These are phyloP conservation scores for Epinephelus lanceolatus DNA, from an alignment of 2,113 vertebrate species.

Conservation along the genomic window DNA sequence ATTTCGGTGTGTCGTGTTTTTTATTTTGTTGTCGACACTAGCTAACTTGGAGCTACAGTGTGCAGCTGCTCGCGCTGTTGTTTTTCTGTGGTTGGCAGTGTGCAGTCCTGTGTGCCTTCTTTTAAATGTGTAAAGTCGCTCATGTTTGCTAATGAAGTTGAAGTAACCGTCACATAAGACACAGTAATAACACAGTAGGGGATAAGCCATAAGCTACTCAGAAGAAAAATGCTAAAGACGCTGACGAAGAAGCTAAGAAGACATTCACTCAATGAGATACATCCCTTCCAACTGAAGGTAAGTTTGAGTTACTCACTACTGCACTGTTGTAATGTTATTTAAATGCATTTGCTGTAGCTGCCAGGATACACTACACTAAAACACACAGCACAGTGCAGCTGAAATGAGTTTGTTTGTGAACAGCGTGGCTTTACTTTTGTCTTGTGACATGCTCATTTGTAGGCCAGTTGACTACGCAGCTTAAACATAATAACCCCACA, in stretches of 20 bases:
- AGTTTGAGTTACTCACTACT: conserved; percentile 44
- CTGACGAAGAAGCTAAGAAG: conserved; percentile 92
- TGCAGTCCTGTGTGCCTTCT: conserved; percentile 54
- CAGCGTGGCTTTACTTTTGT: conserved; percentile 56
- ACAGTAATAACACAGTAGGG: conserved; percentile 6
- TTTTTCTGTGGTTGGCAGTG: conserved; percentile 18
- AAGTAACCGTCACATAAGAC: conserved; percentile 21
- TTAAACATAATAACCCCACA: background rate
- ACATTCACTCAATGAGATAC: conserved; percentile 92
- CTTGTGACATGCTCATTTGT: conserved; percentile 62
- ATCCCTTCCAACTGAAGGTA: conserved; percentile 93
- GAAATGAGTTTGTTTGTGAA: conserved; percentile 26
- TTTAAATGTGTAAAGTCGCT: conserved; percentile 45
- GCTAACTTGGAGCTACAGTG: conserved; percentile 22
- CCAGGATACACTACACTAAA: background rate
- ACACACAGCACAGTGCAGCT: background rate
- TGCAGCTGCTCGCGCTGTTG: conserved; percentile 10
- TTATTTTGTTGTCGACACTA: background rate
- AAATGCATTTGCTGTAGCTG: background rate
- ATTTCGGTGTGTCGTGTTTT: conserved; percentile 17
- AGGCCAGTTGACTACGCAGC: conserved; percentile 34
- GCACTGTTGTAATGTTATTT: background rate
- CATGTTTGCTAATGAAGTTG: conserved; percentile 55
- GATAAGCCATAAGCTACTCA: conserved; percentile 58
- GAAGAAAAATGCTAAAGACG: conserved; percentile 88